Base-by-base conservation (phyloP, 2,797 vertebrate species). In the Neosalanx taihuensis region DNA sequence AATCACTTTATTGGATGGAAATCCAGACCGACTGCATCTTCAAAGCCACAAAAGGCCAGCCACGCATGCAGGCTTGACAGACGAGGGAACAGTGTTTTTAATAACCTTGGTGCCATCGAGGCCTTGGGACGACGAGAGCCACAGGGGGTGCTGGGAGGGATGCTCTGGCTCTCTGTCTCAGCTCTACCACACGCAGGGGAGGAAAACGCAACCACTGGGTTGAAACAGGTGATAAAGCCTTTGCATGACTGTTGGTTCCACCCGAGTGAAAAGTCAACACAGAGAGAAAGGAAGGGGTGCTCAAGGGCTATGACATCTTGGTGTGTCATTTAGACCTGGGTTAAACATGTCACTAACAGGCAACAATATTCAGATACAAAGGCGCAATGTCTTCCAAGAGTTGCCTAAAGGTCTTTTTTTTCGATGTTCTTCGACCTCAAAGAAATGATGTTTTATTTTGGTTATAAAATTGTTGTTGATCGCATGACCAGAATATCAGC, bases 31-130 rank as follows among this genome's bases (percentile, higher is more conserved):
- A 58, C 82, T 80, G 87, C 84, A 86, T 91, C 89, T 91, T 92
- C 87, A 91, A 91, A 91, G 88, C 67, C n/a, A 89, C 88, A 87
- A 89, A 89, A 90, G 87, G 86, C 85, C 88, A 90, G 81, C 85
- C 83, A 81, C 78, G 73, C 86, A 81, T 75, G 77, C 67, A 67
- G 85, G 76, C 70, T 81, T 76, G 79, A 85, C 86, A 86, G 87
- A 89, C 85, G 80, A 82, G 78, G 78, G 80, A 81, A 81, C 82
- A 79, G 71, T 83, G 82, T 83, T 89, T 87, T 85, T 89, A 86
- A 91, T 89, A 87, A 90, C 80, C 86, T 87, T 76, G 0, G 76
- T 68, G 80, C 80, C 84, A 74, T 69, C 59, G 65, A 30, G 76
- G 80, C 76, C 69, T 70, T 35, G 69, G 74, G 56, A 75, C 60